Conservation (phyloP, 2,797 vertebrate species). For the Chloroceryle inda region DNA sequence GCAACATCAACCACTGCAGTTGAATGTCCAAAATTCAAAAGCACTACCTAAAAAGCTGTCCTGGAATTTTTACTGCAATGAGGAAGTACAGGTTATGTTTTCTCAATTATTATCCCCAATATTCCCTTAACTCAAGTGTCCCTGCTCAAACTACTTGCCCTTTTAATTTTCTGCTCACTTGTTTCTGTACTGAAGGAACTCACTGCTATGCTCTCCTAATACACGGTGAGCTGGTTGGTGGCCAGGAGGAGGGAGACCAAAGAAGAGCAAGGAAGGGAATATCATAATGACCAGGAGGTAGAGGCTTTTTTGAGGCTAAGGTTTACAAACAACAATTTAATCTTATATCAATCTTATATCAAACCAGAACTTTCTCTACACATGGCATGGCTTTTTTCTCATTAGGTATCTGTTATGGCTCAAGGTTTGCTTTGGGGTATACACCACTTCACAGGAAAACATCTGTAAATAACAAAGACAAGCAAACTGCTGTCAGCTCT, state of each 20-base stretch:
- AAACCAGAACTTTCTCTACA: not conserved
- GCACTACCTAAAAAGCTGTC: not conserved
- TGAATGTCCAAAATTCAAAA: not conserved
- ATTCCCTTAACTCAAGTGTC: not conserved
- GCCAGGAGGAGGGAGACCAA: not conserved
- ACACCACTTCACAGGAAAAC: not conserved
- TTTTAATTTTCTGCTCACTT: not conserved
- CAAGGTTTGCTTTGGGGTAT: not conserved
- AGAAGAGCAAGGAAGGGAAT: not conserved
- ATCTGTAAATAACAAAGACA: not conserved
- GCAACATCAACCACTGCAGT: not conserved
- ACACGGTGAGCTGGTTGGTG: accelerated
- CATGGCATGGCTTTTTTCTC: not conserved
- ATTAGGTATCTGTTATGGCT: not conserved
- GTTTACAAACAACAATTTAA: not conserved
- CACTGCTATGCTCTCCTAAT: not conserved
- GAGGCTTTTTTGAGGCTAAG: not conserved
- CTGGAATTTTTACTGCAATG: not conserved
- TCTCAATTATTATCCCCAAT: not conserved
- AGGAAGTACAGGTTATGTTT: not conserved
- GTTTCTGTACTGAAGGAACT: not conserved
- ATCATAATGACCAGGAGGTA: not conserved
- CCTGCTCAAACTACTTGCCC: not conserved
- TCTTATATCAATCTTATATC: not conserved
- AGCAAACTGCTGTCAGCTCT: accelerated